Conservation (phyloP, 2,113 vertebrate species). For the Calyptomena viridis region DNA sequence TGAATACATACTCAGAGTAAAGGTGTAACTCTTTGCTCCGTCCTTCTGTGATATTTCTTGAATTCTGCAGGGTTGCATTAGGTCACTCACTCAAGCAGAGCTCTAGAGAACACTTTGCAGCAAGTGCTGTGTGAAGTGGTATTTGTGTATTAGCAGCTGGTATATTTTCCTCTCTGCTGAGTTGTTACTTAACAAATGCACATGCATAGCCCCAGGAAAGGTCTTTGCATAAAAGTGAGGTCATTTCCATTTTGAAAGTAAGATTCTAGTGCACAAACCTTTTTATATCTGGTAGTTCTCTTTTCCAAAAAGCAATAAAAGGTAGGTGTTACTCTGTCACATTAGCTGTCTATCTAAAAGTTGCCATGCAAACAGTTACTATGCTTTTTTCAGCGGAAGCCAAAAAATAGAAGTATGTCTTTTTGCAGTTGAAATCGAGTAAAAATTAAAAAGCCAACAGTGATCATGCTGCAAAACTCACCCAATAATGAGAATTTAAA, state of each 20-base stretch:
- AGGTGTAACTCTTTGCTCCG: background rate
- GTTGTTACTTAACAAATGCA: background rate
- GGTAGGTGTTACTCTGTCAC: background rate
- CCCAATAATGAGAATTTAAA: background rate
- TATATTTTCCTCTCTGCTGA: background rate
- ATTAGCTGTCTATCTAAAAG: background rate
- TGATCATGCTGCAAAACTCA: background rate
- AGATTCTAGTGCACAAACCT: background rate
- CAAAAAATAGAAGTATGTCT: background rate
- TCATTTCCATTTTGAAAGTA: background rate
- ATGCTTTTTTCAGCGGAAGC: background rate
- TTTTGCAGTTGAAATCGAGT: background rate
- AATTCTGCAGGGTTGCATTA: background rate
- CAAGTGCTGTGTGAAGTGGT: background rate
- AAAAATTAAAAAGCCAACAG: background rate
- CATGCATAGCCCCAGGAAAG: background rate
- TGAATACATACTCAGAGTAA: background rate
- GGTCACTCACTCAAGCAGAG: background rate
- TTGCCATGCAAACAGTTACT: background rate
- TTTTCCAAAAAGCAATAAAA: background rate
- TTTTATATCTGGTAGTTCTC: background rate
- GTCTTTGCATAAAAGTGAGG: background rate
- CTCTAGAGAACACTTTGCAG: background rate
- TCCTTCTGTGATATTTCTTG: background rate
- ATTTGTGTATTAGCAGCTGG: background rate